Conservation (phyloP, 1,140 invertebrate species). For the Chrysopa pallens region DNA sequence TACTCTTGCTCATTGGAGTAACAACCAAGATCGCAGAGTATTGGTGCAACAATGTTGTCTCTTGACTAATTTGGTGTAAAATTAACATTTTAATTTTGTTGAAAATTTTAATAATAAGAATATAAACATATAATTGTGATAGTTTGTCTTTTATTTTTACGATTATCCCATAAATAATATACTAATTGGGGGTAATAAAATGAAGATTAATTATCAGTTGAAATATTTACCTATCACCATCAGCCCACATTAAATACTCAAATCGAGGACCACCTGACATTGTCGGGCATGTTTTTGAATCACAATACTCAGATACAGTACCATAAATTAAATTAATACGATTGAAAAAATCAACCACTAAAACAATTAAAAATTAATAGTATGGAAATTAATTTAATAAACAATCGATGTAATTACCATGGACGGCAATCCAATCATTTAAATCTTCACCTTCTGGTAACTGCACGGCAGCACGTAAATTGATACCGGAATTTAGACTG, state of each 20-base stretch:
- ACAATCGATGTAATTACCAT: conserved; percentile 39
- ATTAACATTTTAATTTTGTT: too few species aligned
- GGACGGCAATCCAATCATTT: conserved; percentile 91
- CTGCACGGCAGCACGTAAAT: conserved; percentile 68
- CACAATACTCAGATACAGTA: conserved; percentile 77
- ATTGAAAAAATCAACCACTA: conserved; percentile 94
- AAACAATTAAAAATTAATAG: conserved; percentile 13
- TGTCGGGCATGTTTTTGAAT: conserved; percentile 68
- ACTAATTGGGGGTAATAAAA: too few species aligned
- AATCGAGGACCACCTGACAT: conserved; percentile 82
- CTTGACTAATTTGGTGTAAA: too few species aligned
- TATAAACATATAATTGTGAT: too few species aligned
- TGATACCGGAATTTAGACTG: conserved; percentile 84
- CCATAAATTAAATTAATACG: conserved; percentile 88
- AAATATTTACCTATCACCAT: conserved; percentile 39
- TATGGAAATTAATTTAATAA: conserved; percentile 1
- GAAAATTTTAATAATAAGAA: too few species aligned
- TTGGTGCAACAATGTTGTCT: too few species aligned
- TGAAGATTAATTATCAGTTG: neutral
- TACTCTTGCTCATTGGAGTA: too few species aligned
- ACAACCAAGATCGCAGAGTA: too few species aligned
- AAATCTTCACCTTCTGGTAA: conserved; percentile 73
- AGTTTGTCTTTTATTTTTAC: too few species aligned
- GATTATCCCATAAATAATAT: too few species aligned
- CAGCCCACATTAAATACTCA: conserved; percentile 81